Evolutionary conservation across 2,888 invertebrate genomes (phyloP).

Genomic region (Ormyrus nitidulus): DNA sequence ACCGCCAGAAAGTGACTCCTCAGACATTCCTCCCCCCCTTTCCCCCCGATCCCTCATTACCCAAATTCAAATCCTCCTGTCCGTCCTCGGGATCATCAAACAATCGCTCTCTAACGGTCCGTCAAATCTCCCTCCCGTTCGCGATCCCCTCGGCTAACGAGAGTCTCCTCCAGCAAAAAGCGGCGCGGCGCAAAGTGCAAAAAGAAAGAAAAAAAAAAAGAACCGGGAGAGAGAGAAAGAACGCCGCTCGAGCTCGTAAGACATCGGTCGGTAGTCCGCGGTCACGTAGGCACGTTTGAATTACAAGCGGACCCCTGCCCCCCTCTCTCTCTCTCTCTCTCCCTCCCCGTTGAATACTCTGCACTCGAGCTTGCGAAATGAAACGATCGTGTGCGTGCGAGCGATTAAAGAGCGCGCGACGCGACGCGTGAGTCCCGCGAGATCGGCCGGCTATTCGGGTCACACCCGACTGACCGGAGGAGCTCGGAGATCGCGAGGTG

Average conservation of each 20-base stretch:
- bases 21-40: too few relatives aligned
- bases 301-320: background rate
- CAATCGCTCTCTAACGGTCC: background rate
- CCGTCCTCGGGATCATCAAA: background rate
- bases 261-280: constrained; percentile 41
- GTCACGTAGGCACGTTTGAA: constrained; percentile 51
- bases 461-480: too few relatives aligned
- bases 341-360: background rate
- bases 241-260: background rate
- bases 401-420: background rate
- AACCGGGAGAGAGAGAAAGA: background rate
- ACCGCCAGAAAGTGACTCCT: too few relatives aligned
- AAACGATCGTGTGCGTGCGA: background rate
- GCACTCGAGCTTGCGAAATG: constrained; percentile 34
- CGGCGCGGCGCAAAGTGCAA: background rate
- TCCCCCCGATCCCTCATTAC: too few relatives aligned
- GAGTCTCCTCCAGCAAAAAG: background rate
- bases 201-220: background rate
- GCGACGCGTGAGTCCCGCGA: background rate
- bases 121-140: background rate
- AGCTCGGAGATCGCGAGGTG: too few relatives aligned
- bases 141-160: background rate
- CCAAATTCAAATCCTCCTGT: too few relatives aligned
- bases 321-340: background rate
- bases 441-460: too few relatives aligned